phyloP scores from a whole-genome alignment of 2,797 vertebrate species.

The Nyctalus aviator region DNA sequence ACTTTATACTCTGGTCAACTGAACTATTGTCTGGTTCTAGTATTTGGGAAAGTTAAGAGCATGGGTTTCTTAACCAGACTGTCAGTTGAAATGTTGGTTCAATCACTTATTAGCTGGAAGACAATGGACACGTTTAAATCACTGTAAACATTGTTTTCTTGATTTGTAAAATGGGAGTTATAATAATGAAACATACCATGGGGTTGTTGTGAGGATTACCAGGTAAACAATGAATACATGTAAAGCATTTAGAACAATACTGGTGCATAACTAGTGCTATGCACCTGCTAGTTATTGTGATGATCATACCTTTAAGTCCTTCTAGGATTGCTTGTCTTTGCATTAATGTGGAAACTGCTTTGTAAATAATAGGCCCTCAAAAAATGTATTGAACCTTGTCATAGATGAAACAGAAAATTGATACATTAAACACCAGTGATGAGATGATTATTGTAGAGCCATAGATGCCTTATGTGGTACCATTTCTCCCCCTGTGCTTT shows the following conservation, averaged over 20 bases:
- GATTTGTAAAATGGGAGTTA: background rate
- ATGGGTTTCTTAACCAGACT: background rate
- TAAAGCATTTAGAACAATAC: background rate
- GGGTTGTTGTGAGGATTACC: background rate
- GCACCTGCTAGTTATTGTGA: background rate
- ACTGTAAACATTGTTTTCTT: background rate
- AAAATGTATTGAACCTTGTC: background rate
- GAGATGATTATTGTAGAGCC: background rate
- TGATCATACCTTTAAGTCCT: background rate
- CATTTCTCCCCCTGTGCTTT: conserved; percentile 8
- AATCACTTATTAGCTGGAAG: background rate
- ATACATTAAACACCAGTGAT: background rate
- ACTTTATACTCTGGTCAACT: background rate
- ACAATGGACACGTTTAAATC: background rate
- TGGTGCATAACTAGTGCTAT: background rate
- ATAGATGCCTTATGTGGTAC: background rate
- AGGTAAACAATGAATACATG: background rate
- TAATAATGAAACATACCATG: background rate
- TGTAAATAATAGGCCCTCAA: background rate
- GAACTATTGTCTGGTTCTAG: background rate
- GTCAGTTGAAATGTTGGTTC: background rate
- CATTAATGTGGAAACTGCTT: background rate
- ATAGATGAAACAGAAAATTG: background rate
- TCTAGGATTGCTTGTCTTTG: background rate
- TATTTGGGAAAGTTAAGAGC: background rate